A percentile compares a stretch with the other conserved stretches of the same genome.
These are phyloP conservation scores for Coregonus ussuriensis DNA, from an alignment of 2,797 vertebrate genomes.

Conservation along the genomic window DNA sequence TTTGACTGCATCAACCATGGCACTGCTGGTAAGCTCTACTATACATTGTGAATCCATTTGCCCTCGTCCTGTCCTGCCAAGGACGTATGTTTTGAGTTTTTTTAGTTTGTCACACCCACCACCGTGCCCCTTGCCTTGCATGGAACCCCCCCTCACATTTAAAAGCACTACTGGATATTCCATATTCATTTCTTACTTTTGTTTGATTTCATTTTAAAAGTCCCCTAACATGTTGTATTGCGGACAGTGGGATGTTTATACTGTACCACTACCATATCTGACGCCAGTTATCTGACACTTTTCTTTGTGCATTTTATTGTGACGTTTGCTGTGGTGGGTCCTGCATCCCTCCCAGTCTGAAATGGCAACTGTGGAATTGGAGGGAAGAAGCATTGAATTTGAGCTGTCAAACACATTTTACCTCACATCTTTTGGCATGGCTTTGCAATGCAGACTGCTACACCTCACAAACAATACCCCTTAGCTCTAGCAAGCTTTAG, in stretches of 20 bases:
- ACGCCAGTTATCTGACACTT: not conserved
- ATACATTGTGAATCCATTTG: slow-evolving; percentile 81
- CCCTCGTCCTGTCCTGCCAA: slow-evolving; percentile 64
- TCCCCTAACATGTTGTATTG: slow-evolving; percentile 34
- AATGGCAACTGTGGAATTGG: slow-evolving; percentile 53
- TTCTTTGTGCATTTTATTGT: slow-evolving; percentile 50
- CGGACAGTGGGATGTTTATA: slow-evolving; percentile 50
- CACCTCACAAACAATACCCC: slow-evolving; percentile 51
- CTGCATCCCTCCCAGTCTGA: slow-evolving; percentile 19
- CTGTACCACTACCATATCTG: slow-evolving; percentile 36
- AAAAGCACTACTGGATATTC: slow-evolving; percentile 63
- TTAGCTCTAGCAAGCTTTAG: slow-evolving; percentile 41
- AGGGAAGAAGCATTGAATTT: slow-evolving; percentile 39
- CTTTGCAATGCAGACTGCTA: slow-evolving; percentile 56
- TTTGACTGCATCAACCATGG: slow-evolving; percentile 86
- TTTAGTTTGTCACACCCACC: slow-evolving; percentile 34
- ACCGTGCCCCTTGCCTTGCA: slow-evolving; percentile 61
- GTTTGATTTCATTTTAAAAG: slow-evolving; percentile 23
- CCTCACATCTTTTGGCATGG: slow-evolving; percentile 66
- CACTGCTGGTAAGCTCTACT: slow-evolving; percentile 88
- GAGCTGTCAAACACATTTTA: slow-evolving; percentile 53
- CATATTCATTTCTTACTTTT: slow-evolving; percentile 52
- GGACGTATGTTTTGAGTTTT: slow-evolving; percentile 63
- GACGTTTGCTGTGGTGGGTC: slow-evolving; percentile 47
- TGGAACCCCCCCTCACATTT: slow-evolving; percentile 70